Percentiles rank a stretch among this genome's conserved stretches.
phyloP scores from a whole-genome alignment of 2,888 invertebrate species.

The Epistrophella euchroma region DNA sequence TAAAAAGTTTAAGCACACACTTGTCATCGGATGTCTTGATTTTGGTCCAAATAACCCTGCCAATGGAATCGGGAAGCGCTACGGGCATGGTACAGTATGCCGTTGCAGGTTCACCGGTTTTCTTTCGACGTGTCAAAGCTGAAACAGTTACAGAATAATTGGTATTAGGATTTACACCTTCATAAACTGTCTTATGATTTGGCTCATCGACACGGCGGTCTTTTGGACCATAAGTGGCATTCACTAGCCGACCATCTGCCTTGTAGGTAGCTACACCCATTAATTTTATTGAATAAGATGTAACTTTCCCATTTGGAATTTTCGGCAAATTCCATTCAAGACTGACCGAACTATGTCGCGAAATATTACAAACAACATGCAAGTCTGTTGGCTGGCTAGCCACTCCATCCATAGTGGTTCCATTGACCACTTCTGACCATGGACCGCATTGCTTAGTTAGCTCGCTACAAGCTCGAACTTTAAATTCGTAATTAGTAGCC shows the following conservation, averaged over 20 bases:
- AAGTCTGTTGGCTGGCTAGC: slow-evolving; percentile 90
- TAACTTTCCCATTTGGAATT: slow-evolving; percentile 91
- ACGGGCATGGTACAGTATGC: slow-evolving; percentile 89
- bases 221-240: slow-evolving; percentile 86
- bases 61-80: slow-evolving; percentile 87
- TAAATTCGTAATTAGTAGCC: slow-evolving; percentile 91
- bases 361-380: slow-evolving; percentile 86
- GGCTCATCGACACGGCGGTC: slow-evolving; percentile 86
- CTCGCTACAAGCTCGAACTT: slow-evolving; percentile 92
- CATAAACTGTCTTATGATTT: slow-evolving; percentile 85
- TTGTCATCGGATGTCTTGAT: slow-evolving; percentile 86
- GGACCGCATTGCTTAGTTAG: slow-evolving; percentile 90
- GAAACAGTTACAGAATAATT: slow-evolving; percentile 92
- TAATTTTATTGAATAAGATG: slow-evolving; percentile 89
- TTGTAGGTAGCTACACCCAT: slow-evolving; percentile 86
- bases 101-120: slow-evolving; percentile 88
- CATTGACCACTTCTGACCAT: slow-evolving; percentile 91
- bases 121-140: slow-evolving; percentile 90
- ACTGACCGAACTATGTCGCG: slow-evolving; percentile 86
- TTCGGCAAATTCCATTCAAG: slow-evolving; percentile 90
- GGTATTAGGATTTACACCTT: slow-evolving; percentile 91
- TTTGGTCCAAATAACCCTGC: slow-evolving; percentile 86
- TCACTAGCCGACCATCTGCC: slow-evolving; percentile 84
- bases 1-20: slow-evolving; percentile 89
- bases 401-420: slow-evolving; percentile 92